Evolutionary conservation across 2,888 invertebrate species (phyloP).

Genomic region (Cataglyphis livida): DNA sequence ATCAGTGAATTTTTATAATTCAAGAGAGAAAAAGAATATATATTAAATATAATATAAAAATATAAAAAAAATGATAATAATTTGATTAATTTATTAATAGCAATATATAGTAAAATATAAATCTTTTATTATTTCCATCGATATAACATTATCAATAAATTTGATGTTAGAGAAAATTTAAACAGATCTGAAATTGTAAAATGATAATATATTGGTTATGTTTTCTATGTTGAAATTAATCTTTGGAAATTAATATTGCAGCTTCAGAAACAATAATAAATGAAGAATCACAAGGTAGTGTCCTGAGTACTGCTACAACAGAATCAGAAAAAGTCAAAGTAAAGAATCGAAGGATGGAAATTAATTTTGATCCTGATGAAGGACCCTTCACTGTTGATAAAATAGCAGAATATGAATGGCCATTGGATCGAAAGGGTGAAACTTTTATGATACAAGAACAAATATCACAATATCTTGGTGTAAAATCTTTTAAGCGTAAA

Average conservation of each 20-base stretch:
- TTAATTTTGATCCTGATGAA: conserved; percentile 84
- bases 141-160: background rate
- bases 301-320: conserved; percentile 91
- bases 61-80: background rate
- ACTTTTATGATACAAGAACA: conserved; percentile 98
- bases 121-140: conserved; percentile 1
- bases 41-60: conserved; percentile 1
- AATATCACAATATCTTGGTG: conserved; percentile 96
- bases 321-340: conserved; percentile 86
- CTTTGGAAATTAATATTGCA: conserved; percentile 61
- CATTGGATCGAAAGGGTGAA: conserved; percentile 89
- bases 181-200: background rate
- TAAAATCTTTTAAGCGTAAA: conserved; percentile 98
- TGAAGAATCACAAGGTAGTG: conserved; percentile 94
- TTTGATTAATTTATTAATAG: conserved; percentile 8
- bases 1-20: background rate
- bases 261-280: conserved; percentile 86
- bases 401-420: conserved; percentile 98
- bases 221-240: conserved; percentile 29
- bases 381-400: conserved; percentile 92
- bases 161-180: background rate
- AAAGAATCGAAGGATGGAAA: conserved; percentile 84
- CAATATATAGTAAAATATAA: background rate
- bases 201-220: conserved; percentile 41
- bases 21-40: background rate